Conservation (phyloP, 1,140 invertebrate genomes). For the Bradysia coprophila region DNA sequence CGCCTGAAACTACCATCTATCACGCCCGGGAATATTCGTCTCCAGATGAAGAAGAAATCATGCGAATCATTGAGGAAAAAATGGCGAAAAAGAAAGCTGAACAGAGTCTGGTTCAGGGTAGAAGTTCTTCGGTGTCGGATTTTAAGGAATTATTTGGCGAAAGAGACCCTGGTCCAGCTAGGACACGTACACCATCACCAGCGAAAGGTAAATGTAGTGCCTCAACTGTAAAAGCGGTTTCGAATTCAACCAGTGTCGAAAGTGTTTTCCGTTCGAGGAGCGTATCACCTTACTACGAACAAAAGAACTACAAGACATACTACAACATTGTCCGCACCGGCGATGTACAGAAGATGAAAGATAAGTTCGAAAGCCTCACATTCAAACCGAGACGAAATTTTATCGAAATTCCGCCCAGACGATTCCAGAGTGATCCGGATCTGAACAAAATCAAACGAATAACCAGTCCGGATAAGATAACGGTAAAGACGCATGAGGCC, state of each 20-base stretch:
- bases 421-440: constrained; percentile 58
- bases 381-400: constrained; percentile 18
- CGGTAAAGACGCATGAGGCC: constrained; percentile 29
- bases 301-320: constrained; percentile 33
- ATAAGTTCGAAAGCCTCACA: constrained; percentile 49
- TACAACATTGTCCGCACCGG: constrained; percentile 48
- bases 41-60: constrained; percentile 23
- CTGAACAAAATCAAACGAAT: constrained; percentile 34
- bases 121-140: constrained; percentile 46
- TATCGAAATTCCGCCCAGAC: constrained; percentile 28
- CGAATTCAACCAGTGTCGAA: constrained; percentile 34
- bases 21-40: constrained; percentile 31
- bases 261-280: constrained; percentile 41
- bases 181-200: background rate
- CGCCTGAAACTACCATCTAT: constrained; percentile 28
- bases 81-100: constrained; percentile 14
- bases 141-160: constrained; percentile 64
- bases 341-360: constrained; percentile 49
- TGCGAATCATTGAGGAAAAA: constrained; percentile 18
- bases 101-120: constrained; percentile 6
- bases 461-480: constrained; percentile 21
- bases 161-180: constrained; percentile 19
- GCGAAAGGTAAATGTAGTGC: constrained; percentile 12
- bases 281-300: constrained; percentile 31
- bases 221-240: constrained; percentile 11